Conservation (phyloP, 2,888 invertebrate genomes). For the Xanthorhoe spadicearia region DNA sequence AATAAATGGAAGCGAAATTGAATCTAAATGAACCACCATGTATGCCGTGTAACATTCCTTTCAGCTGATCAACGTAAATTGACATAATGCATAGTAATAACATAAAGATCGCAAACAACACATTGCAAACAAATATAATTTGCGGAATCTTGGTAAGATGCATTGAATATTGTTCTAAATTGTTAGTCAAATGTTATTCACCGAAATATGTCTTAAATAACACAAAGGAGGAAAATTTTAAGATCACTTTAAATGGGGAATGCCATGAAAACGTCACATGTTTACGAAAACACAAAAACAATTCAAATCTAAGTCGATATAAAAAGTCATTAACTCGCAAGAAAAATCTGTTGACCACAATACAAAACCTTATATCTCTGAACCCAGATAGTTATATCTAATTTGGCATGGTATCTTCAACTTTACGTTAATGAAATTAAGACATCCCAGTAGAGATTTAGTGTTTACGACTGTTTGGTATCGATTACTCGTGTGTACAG, state of each 20-base stretch:
- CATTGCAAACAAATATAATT: constrained; percentile 9
- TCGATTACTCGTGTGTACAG: constrained; percentile 78
- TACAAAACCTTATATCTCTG: too few relatives aligned
- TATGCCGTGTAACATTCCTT: constrained; percentile 61
- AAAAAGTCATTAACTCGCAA: too few relatives aligned
- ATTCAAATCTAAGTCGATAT: too few relatives aligned
- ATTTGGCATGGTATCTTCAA: not conserved
- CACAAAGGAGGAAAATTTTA: not conserved
- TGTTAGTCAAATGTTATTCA: not conserved
- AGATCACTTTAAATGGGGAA: not conserved
- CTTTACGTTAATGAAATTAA: not conserved
- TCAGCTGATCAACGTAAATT: constrained; percentile 64
- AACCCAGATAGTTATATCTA: not conserved
- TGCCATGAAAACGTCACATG: not conserved
- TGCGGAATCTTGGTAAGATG: constrained; percentile 6
- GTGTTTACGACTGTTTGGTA: constrained; percentile 25
- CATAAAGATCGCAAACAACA: constrained; percentile 6
- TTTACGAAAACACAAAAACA: not conserved
- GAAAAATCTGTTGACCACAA: too few relatives aligned
- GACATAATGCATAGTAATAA: constrained; percentile 42
- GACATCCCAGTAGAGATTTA: not conserved
- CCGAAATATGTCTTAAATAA: not conserved
- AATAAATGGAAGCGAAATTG: not conserved
- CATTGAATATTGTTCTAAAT: constrained; percentile 37
- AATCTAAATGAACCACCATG: constrained; percentile 57